Evolutionary conservation across 2,888 invertebrate species (phyloP).

Genomic region (Azorinus chamasolen): DNA sequence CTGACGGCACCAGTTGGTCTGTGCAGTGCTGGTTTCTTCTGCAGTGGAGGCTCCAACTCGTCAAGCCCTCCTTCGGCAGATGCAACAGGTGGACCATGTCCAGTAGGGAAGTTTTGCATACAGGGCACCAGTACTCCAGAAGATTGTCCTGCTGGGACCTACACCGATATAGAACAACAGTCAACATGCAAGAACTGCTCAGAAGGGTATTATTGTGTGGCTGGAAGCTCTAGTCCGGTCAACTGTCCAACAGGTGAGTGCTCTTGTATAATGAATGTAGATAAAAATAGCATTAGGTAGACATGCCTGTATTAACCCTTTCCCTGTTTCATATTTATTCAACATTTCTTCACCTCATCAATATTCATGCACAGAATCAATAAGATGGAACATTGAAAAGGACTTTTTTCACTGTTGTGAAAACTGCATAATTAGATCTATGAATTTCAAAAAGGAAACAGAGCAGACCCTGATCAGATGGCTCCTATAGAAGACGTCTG

Average conservation of each 20-base stretch:
- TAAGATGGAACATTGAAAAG: too few species aligned
- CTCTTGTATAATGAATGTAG: too few species aligned
- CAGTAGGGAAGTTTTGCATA: constrained; percentile 80
- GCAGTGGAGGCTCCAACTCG: constrained; percentile 77
- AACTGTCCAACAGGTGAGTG: constrained; percentile 80
- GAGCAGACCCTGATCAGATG: too few species aligned
- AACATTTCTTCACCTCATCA: too few species aligned
- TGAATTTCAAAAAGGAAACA: too few species aligned
- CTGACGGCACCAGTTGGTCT: constrained; percentile 78
- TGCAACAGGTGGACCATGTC: constrained; percentile 82
- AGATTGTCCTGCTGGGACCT: constrained; percentile 81
- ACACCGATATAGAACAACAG: constrained; percentile 73
- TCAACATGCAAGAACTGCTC: constrained; percentile 81
- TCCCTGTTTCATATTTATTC: too few species aligned
- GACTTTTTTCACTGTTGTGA: too few species aligned
- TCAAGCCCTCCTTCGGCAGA: constrained; percentile 73
- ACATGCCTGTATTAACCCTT: too few species aligned
- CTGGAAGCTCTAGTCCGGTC: constrained; percentile 72
- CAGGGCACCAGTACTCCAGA: constrained; percentile 76
- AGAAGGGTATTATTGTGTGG: constrained; percentile 81
- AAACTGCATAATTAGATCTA: too few species aligned
- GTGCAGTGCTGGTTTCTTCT: constrained; percentile 82
- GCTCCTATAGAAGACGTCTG: too few species aligned
- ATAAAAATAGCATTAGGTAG: too few species aligned
- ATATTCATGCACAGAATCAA: too few species aligned